Base-by-base conservation (phyloP, 2,888 invertebrate species). In the Amiota communis region DNA sequence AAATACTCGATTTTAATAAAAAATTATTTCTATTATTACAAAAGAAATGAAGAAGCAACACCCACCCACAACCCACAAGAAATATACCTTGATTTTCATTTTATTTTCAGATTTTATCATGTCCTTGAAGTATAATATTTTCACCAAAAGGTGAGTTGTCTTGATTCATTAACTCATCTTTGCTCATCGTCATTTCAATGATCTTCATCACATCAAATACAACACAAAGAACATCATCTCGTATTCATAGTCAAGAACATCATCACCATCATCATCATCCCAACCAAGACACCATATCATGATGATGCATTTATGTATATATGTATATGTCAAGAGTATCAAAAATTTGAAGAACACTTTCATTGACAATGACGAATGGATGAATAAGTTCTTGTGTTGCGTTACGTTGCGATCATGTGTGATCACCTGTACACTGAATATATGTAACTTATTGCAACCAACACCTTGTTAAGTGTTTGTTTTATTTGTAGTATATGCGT, bases 101-200 rank as follows among this genome's bases (percentile, higher is more conserved):
- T 36, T 36, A 36, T 6, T 36, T 36, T 6, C 4, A 36, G 3
- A 36, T 36, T 4, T 6, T 36, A 4, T 6, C 36, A 36, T 36
- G 36, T 36, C 36, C 15, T 13, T 53, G 11, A 53, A n/a, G 13
- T 53, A 8, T 6, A 53, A 53, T 53, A 53, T 48, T 49, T 67
- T 17, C 10, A 46, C 53, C 70, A 46, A 77, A 72, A 72, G 78
- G 79, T 61, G 20, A 61, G 13, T 67, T 76, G 74, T 83, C 76
- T 80, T 82, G 78, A 79, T 81, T 81, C 84, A 80, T 79, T 79
- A 80, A 78, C 75, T 84, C 83, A 82, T 80, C 80, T 73, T 59
- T 17, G 20, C 10, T 9, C 59, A 12, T 20, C 20, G 20, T 8
- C 59, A 9, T 53, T 15, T 36, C 36, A 36, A 53, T 53, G n/a